A percentile compares a stretch with the other conserved stretches of the same genome.
phyloP scores from a whole-genome alignment of 2,797 vertebrate genomes.

The Lepilemur septentrionalis region DNA sequence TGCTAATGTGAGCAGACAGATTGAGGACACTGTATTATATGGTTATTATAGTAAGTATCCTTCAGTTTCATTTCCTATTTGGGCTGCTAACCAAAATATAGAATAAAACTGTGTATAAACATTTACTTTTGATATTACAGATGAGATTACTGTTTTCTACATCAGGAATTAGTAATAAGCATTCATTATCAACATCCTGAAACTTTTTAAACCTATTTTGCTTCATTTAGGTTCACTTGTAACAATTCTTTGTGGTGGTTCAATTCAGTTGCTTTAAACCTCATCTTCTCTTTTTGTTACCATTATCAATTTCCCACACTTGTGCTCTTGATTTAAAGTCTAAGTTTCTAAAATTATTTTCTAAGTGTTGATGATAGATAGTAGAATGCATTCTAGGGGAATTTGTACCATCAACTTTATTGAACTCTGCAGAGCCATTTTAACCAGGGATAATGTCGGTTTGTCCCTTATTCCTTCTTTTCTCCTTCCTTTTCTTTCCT shows the following conservation, averaged over 20 bases:
- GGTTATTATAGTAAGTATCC: constrained; percentile 97
- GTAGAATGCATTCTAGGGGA: not conserved
- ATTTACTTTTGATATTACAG: constrained; percentile 6
- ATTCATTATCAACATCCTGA: not conserved
- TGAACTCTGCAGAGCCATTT: not conserved
- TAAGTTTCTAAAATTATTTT: not conserved
- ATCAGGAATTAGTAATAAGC: not conserved
- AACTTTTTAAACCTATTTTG: not conserved
- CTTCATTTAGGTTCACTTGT: not conserved
- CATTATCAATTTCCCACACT: not conserved
- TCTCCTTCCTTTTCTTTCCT: not conserved
- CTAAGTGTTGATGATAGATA: not conserved
- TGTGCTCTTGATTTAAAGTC: not conserved
- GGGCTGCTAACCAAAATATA: not conserved
- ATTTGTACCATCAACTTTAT: not conserved
- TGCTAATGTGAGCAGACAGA: constrained; percentile 93
- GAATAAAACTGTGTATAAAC: not conserved
- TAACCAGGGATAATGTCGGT: not conserved
- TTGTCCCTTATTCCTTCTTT: not conserved
- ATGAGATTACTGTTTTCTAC: not conserved
- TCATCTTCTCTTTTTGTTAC: not conserved
- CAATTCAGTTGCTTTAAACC: not conserved
- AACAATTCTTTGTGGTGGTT: not conserved
- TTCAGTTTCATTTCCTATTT: constrained; percentile 27
- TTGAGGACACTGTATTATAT: constrained; percentile 96